A percentile compares a stretch with the other conserved stretches of the same genome.
phyloP scores from a whole-genome alignment of 2,113 vertebrate genomes.

The Parus major region DNA sequence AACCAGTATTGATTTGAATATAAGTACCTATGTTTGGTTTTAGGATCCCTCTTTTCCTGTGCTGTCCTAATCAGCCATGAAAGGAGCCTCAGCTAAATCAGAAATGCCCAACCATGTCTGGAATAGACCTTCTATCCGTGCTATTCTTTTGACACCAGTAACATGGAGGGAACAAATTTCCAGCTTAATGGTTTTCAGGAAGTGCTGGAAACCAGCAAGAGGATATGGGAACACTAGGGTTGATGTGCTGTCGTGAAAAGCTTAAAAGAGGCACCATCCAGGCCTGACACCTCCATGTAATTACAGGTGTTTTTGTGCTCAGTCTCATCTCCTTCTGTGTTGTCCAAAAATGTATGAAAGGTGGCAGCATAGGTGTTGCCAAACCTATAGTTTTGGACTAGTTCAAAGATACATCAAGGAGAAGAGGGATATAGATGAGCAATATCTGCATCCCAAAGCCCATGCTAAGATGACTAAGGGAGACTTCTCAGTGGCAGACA shows the following conservation, averaged over 20 bases:
- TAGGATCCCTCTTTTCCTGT: background rate
- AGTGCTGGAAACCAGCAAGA: background rate
- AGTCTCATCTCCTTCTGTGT: background rate
- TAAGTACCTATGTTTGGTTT: background rate
- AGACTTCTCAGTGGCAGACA: background rate
- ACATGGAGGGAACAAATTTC: background rate
- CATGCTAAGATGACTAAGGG: background rate
- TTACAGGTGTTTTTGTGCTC: background rate
- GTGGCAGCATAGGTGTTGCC: background rate
- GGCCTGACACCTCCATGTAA: background rate
- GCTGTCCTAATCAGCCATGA: slow-evolving; percentile 10
- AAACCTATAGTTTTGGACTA: background rate
- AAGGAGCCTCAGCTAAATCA: slow-evolving; percentile 19
- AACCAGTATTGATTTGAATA: slow-evolving; percentile 25
- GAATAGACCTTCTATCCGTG: background rate
- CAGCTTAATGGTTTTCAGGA: background rate
- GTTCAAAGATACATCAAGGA: background rate
- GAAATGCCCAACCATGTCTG: background rate
- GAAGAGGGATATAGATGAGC: background rate
- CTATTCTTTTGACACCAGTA: background rate
- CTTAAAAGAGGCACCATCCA: background rate
- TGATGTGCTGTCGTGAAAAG: background rate
- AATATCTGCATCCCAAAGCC: background rate
- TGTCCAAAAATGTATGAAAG: background rate
- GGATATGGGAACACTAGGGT: background rate